Evolutionary conservation across 2,888 invertebrate species (phyloP), one percentile per base, ranked within the genome.

Genomic region (Pammene fasciana): DNA sequence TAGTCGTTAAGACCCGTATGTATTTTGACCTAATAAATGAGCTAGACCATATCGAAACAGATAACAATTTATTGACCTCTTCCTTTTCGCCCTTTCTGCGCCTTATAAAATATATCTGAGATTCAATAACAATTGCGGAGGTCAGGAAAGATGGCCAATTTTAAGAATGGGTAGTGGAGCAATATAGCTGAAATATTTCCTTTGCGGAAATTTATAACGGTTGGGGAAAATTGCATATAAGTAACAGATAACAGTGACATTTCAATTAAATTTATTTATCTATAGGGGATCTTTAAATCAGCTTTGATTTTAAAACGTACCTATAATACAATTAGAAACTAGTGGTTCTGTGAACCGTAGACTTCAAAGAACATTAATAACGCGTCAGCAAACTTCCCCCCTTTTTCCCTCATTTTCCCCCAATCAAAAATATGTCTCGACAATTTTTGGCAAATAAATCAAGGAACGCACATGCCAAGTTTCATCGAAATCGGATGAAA

Each of bases 1-100:
- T n/a, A 11, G n/a, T 68, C 68, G 43, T 64, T 50, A 50, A 16
- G n/a, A 10, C 57, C 64, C 50, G 45, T 57, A 68, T 68, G 64
- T 65, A 57, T 59, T 67, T 61, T 59, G 64, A 50, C 64, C 52
- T 59, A 38, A 68, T 59, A 59, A 68, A 65, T 65, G 38, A 52
- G n/a, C n/a, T n/a, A n/a, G 52, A 46, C 45, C 57, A 59, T 64
- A 65, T 68, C 68, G 46, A 65, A 68, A 59, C 50, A 41, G 46
- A 68, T 65, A 65, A 65, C 57, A 67, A 67, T 41, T 61, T 57
- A 38, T 16, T 38, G 16, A 59, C 68, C 38, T 38, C n/a, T 65
- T 68, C 18, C 52, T 46, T 38, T 43, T 41, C 52, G 10, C 10
- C 36, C 50, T 16, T 57, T 59, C 36, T 50, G 48, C 7, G 9